Evolutionary conservation across 2,888 invertebrate genomes (phyloP).

Genomic region (Formica aserva): DNA sequence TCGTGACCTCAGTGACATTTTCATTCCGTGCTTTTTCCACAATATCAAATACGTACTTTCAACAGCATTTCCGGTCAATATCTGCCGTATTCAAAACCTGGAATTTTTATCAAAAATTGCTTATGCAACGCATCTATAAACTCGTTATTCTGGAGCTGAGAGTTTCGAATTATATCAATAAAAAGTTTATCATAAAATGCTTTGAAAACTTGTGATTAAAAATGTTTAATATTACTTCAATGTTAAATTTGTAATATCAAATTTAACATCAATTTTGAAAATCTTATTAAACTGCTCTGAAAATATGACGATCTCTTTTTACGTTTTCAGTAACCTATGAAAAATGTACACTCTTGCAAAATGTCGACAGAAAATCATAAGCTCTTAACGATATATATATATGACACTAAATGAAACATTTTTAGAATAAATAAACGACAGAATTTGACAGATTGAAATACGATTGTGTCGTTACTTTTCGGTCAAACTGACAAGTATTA

Average conservation of each 20-base stretch:
- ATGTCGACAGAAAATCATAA: not conserved
- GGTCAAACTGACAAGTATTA: not conserved
- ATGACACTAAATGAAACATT: not conserved
- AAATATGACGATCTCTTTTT: not conserved
- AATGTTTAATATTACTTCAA: slow-evolving; percentile 36
- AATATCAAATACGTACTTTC: not conserved
- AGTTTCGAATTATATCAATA: not conserved
- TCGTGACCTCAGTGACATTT: slow-evolving; percentile 64
- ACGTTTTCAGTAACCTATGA: not conserved
- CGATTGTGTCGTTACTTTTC: not conserved
- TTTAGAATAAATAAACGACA: not conserved
- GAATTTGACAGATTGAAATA: not conserved
- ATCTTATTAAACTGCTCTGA: not conserved
- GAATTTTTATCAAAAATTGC: not conserved
- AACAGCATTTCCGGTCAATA: not conserved
- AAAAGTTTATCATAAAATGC: not conserved
- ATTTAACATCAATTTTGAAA: not conserved
- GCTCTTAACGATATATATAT: not conserved
- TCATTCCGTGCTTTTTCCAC: slow-evolving; percentile 21
- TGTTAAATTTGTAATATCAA: slow-evolving; percentile 4
- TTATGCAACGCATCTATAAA: not conserved
- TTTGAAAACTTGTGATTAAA: not conserved
- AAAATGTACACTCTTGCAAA: not conserved
- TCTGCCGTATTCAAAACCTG: not conserved
- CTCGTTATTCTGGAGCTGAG: not conserved